A percentile compares a stretch with the other conserved stretches of the same genome.
phyloP scores from a whole-genome alignment of 2,888 invertebrate genomes.

The Scaptomyza flava region DNA sequence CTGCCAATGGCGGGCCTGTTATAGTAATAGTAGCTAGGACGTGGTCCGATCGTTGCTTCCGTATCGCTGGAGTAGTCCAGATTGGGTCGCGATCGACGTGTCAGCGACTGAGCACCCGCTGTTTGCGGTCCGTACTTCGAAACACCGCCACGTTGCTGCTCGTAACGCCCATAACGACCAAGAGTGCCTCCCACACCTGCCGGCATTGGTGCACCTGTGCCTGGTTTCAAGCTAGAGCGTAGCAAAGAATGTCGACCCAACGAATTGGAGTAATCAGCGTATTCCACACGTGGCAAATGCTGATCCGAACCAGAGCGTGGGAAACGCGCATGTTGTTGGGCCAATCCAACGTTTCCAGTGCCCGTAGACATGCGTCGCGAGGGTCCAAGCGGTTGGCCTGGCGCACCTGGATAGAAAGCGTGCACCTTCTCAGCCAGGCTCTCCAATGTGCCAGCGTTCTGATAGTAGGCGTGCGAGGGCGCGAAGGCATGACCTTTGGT shows the following conservation, averaged over 20 bases:
- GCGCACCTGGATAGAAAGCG: conserved; percentile 90
- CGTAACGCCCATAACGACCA: conserved; percentile 88
- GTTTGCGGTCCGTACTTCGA: conserved; percentile 86
- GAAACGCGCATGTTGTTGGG: conserved; percentile 85
- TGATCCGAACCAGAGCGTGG: conserved; percentile 96
- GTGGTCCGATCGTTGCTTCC: conserved; percentile 93
- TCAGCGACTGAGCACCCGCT: conserved; percentile 85
- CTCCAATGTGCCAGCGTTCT: conserved; percentile 91
- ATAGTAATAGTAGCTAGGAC: conserved; percentile 91
- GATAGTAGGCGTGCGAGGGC: conserved; percentile 89
- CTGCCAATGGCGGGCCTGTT: conserved; percentile 84
- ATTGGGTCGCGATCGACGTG: conserved; percentile 90
- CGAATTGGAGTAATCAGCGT: conserved; percentile 92
- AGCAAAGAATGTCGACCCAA: conserved; percentile 91
- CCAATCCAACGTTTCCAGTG: conserved; percentile 80
- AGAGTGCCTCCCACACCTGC: conserved; percentile 85
- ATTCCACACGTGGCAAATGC: conserved; percentile 94
- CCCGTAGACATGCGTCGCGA: conserved; percentile 89
- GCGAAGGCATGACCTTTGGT: conserved; percentile 95
- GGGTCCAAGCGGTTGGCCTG: conserved; percentile 82
- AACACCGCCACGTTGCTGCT: conserved; percentile 82
- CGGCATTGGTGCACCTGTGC: conserved; percentile 73
- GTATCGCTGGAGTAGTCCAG: conserved; percentile 98
- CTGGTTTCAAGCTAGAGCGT: conserved; percentile 91
- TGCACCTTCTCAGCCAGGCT: conserved; percentile 97